Percentiles rank a stretch among this genome's conserved stretches.
phyloP scores from a whole-genome alignment of 1,140 invertebrate genomes.

The Cotesia typhae region DNA sequence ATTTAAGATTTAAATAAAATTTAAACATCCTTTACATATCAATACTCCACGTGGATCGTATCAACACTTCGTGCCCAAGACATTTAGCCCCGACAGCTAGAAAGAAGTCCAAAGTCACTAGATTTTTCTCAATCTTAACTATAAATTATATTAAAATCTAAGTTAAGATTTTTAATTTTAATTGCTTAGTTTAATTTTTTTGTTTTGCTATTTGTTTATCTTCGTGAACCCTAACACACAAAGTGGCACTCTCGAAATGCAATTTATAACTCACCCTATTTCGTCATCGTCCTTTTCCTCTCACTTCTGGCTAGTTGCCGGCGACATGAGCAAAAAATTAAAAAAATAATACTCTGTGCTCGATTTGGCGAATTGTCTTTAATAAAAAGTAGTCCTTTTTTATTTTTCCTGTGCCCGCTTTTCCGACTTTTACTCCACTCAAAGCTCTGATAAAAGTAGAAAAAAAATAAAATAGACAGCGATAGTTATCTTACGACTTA shows the following conservation, averaged over 20 bases:
- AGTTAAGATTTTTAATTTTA: too few species aligned
- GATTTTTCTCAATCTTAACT: too few species aligned
- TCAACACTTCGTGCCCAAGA: conserved; percentile 25
- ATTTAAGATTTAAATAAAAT: neutral
- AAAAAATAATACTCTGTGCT: neutral
- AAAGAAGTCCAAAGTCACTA: neutral
- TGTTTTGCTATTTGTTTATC: conserved; percentile 17
- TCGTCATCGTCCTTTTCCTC: neutral
- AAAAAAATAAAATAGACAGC: too few species aligned
- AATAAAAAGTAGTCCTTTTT: conserved; percentile 39
- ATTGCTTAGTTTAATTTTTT: neutral
- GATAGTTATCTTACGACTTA: too few species aligned
- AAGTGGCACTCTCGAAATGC: conserved; percentile 36
- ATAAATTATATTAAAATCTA: too few species aligned
- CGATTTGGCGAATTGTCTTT: conserved; percentile 37
- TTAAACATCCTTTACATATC: conserved; percentile 37
- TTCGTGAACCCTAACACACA: conserved; percentile 23
- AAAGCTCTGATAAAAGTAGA: neutral
- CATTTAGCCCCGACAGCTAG: neutral
- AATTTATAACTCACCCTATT: conserved; percentile 37
- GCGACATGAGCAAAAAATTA: neutral
- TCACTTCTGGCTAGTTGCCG: neutral
- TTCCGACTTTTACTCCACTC: neutral
- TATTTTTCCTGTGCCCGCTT: neutral
- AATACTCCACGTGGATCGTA: conserved; percentile 34